Evolutionary conservation across 2,797 vertebrate genomes (phyloP).

Genomic region (Pangasius sanitwongsei): DNA sequence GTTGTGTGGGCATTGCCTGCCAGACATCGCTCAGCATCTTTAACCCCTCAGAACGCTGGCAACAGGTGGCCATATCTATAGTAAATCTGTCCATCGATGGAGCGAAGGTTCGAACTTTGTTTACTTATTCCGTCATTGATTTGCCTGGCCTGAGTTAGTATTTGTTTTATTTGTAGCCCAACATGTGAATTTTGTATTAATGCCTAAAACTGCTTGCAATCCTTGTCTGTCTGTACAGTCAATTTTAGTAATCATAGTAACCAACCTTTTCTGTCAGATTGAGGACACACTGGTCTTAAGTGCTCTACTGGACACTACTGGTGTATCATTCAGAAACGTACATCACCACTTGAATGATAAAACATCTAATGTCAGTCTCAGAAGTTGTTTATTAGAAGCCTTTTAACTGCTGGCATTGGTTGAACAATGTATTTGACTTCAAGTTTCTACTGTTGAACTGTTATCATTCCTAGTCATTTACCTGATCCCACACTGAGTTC

Average conservation of each 20-base stretch:
- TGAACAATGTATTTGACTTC: not conserved
- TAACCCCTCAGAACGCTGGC: constrained; percentile 91
- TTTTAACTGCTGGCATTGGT: not conserved
- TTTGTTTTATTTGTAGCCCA: not conserved
- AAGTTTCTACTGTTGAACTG: not conserved
- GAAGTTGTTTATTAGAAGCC: not conserved
- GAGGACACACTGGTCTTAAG: not conserved
- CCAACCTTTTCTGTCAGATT: not conserved
- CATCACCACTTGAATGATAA: not conserved
- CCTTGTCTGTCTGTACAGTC: not conserved
- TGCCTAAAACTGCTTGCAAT: not conserved
- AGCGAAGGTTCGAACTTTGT: constrained; percentile 80
- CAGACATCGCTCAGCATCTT: constrained; percentile 87
- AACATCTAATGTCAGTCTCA: not conserved
- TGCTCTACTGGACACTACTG: not conserved
- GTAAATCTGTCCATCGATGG: constrained; percentile 85
- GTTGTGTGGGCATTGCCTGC: constrained; percentile 94
- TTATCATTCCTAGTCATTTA: not conserved
- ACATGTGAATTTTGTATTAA: not conserved
- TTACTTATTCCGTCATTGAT: not conserved
- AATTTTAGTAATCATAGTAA: not conserved
- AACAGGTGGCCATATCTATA: constrained; percentile 85
- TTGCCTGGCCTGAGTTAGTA: not conserved
- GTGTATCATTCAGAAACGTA: not conserved
- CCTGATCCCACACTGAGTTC: not conserved